These are phyloP conservation scores for Brachionus plicatilis DNA, from an alignment of 1,140 invertebrate species.

Conservation along the genomic window DNA sequence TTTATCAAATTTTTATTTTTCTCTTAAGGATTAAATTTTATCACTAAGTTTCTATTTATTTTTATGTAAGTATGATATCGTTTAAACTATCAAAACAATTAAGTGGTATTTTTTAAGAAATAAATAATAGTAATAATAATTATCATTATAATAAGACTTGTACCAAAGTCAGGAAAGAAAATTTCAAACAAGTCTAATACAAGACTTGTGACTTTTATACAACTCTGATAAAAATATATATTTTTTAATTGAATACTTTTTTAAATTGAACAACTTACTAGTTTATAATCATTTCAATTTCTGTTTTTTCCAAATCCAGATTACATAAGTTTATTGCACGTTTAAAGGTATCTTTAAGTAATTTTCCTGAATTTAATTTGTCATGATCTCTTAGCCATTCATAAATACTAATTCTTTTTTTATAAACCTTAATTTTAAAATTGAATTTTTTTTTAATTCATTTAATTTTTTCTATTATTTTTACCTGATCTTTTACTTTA, in stretches of 20 bases:
- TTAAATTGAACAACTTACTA: slow-evolving; percentile 45
- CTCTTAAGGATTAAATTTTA: too few relatives aligned
- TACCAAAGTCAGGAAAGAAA: too few relatives aligned
- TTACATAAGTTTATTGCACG: slow-evolving; percentile 51
- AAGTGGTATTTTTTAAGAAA: too few relatives aligned
- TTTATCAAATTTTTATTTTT: not conserved
- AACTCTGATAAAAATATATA: too few relatives aligned
- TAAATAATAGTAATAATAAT: too few relatives aligned
- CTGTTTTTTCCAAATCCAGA: slow-evolving; percentile 50
- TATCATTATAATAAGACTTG: too few relatives aligned
- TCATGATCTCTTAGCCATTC: slow-evolving; percentile 56
- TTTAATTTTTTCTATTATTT: not conserved
- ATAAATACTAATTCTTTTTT: slow-evolving; percentile 50
- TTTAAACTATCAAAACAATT: too few relatives aligned
- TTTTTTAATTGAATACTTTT: too few relatives aligned
- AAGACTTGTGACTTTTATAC: too few relatives aligned
- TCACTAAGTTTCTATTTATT: too few relatives aligned
- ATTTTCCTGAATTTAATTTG: slow-evolving; percentile 51
- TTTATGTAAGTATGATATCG: too few relatives aligned
- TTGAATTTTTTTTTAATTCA: not conserved
- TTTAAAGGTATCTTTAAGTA: slow-evolving; percentile 52
- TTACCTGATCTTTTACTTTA: slow-evolving; percentile 54
- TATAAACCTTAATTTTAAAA: slow-evolving; percentile 46
- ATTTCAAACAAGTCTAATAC: too few relatives aligned
- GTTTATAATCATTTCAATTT: slow-evolving; percentile 52